phyloP scores from a whole-genome alignment of 1,140 invertebrate species.

The Drosophila leontia region DNA sequence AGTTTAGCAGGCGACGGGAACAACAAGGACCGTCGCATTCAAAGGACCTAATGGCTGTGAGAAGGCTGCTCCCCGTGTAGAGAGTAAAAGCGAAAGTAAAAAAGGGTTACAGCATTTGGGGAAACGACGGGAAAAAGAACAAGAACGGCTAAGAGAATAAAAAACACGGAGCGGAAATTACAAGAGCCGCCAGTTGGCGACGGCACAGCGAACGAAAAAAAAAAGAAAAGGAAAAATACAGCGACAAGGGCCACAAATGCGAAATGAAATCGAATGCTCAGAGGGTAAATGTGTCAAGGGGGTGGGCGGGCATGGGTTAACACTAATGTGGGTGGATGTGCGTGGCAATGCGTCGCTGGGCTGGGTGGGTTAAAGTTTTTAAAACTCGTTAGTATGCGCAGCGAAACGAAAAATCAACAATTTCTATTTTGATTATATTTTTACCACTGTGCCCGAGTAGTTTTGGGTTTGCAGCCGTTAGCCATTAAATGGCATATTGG shows the following conservation, averaged over 20 bases:
- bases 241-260: conserved; percentile 65
- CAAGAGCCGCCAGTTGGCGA: conserved; percentile 77
- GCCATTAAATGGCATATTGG: conserved; percentile 51
- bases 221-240: conserved; percentile 13
- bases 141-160: conserved; percentile 7
- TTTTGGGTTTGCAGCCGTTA: conserved; percentile 22
- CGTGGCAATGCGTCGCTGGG: conserved; percentile 28
- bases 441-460: conserved; percentile 45
- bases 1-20: conserved; percentile 70
- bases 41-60: conserved; percentile 67
- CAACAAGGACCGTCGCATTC: conserved; percentile 43
- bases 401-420: conserved; percentile 82
- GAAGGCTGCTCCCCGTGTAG: conserved; percentile 33
- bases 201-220: conserved; percentile 39
- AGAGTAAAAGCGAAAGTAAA: conserved; percentile 67
- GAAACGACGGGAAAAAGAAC: conserved; percentile 22
- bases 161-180: conserved; percentile 72
- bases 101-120: conserved; percentile 51
- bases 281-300: conserved; percentile 57
- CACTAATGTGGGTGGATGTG: conserved; percentile 58
- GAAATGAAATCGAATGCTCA: conserved; percentile 78
- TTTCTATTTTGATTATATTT: conserved; percentile 80
- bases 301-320: conserved; percentile 33
- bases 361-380: conserved; percentile 61
- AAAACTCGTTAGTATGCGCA: conserved; percentile 80